Base-by-base conservation (phyloP, 2,113 vertebrate genomes). In the Anhinga rufa region DNA sequence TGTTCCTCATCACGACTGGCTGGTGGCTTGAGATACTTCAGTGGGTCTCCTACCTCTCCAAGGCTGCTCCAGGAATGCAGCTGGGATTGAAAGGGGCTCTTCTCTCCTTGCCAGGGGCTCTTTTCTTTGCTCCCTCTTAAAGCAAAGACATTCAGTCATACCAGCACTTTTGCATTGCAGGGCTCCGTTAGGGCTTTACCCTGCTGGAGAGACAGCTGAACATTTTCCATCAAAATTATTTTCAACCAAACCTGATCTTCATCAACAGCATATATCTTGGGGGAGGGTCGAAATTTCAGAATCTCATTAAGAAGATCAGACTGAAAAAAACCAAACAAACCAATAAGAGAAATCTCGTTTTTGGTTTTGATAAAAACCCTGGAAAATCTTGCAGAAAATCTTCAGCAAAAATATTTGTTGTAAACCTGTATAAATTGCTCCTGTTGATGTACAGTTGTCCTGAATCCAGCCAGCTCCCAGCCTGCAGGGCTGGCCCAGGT, bases 191-290 rank as follows among this genome's bases (percentile, higher is more conserved):
- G 55, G 86, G 61, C 55, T 86, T 88, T 61, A 15, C 48, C 22
- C 86, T 94, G 65, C 65, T 92, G 94, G 51, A 93, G 65, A 64
- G 19, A 64, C 81, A 95, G 94, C 29, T 76, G 69, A 96, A 60
- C 34, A 20, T 79, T 89, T 91, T 48, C 91, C 86, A 82, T 91
- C 40, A 28, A 91, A 84, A 89, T 75, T 55, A 60, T 79, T 91
- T 84, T 34, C 93, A 97, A 88, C 86, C 88, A 84, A n/a, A 90
- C 54, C 18, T 46, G 51, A 92, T 86, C 52, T 89, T 71, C 89
- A 64, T 95, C 86, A 86, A 83, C 72, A 51, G 17, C 4, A 8
- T 34, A 2, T 54, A 9, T 42, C 60, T 42, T 70, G 76, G 77
- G 76, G 93, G 81, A 90, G 91, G 76, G 92, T 66, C 0, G 0